Evolutionary conservation across 2,888 invertebrate genomes (phyloP), one percentile per base, ranked within the genome.

Genomic region (Uloborus plumipes): DNA sequence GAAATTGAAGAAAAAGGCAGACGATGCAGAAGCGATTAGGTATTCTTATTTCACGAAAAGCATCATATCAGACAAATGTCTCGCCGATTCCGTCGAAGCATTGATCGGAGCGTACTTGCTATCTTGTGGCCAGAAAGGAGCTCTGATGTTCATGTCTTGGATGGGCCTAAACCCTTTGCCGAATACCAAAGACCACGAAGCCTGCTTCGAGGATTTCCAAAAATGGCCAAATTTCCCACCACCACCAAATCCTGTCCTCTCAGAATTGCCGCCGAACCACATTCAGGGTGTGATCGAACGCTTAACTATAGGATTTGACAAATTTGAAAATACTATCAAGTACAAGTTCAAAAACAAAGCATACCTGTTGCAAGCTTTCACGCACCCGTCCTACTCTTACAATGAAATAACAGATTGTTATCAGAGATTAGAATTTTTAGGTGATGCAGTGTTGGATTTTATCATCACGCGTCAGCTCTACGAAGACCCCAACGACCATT

Each of bases 361-460:
- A 0, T 94, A 93, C 88, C 90, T 99, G 9, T 88, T 98, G 20
- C 97, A 95, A 92, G 97, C 97, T 0, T 90, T 99, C 71, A 96
- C 98, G 0, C 99, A 99, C 90, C 92, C 97, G 0, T 96, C 98
- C 0, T 97, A 93, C 89, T 92, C 92, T 7, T 91, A 92, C 9
- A 97, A 97, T 89, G 91, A 93, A 0, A 88, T 94, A 65, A 98
- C 98, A 0, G 93, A 93, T 11, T 84, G 86, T 55, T 86, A 84
- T 67, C 86, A 86, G 51, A 87, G 91, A 16, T 85, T 97, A n/a
- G 97, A 98, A 89, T 97, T 96, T 89, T 90, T 97, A 4, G 97
- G 97, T 6, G 97, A 98, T 90, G 96, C 97, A 11, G 91, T 98
- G 47, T 89, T 97, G 90, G 97, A 98, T 89, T 96, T 96, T 88